These are phyloP conservation scores for Holothuria scabra DNA, from an alignment of 53 echinoderm and acorn worm species.

Conservation along the genomic window DNA sequence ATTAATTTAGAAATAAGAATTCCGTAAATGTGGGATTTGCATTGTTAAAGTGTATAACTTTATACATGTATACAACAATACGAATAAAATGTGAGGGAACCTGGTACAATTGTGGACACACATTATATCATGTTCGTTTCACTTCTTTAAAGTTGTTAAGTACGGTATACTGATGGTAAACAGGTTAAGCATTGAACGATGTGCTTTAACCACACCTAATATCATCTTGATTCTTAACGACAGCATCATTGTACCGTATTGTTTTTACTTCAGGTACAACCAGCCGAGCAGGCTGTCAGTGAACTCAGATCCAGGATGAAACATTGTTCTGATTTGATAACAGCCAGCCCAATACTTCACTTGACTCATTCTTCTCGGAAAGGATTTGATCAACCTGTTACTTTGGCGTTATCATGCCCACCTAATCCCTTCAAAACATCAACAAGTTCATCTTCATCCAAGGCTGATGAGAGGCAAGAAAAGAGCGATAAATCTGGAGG, in stretches of 20 bases:
- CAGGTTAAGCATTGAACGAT: too few species aligned
- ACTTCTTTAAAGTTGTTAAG: too few species aligned
- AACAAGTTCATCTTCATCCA: not conserved
- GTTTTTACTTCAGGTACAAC: conserved; percentile 63
- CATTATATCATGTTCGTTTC: too few species aligned
- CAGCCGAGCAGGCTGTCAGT: conserved; percentile 86
- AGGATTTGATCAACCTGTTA: conserved; percentile 80
- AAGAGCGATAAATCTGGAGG: conserved; percentile 35
- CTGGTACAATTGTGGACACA: too few species aligned
- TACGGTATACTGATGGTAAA: too few species aligned
- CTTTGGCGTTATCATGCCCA: conserved; percentile 84
- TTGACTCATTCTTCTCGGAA: conserved; percentile 78
- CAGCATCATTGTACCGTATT: not conserved
- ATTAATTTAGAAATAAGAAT: too few species aligned
- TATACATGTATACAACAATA: too few species aligned
- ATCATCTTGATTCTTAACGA: not conserved
- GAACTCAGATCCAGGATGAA: conserved; percentile 83
- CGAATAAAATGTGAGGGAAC: too few species aligned
- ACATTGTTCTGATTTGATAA: conserved; percentile 90
- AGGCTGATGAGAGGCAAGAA: conserved; percentile 46
- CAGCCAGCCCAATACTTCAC: conserved; percentile 88
- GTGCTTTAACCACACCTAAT: too few species aligned
- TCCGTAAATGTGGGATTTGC: too few species aligned
- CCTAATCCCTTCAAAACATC: conserved; percentile 85
- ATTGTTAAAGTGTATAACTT: too few species aligned